Evolutionary conservation across 2,888 invertebrate species (phyloP).

Genomic region (Andrena bucephala): DNA sequence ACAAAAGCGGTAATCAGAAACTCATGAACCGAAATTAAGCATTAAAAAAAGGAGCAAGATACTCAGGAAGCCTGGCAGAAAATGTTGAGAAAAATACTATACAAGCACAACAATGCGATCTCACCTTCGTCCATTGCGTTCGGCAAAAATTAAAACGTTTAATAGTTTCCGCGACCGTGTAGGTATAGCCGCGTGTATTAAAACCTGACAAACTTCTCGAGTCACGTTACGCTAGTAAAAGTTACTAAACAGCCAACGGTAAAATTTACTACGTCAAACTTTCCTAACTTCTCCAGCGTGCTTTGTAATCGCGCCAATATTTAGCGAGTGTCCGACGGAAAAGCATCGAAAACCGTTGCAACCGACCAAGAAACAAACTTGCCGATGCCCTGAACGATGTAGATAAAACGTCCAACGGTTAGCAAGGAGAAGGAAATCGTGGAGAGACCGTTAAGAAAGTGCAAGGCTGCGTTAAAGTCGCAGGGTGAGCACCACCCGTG

Average conservation of each 20-base stretch:
- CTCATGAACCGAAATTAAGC: not conserved
- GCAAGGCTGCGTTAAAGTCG: slow-evolving; percentile 36
- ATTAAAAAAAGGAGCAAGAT: not conserved
- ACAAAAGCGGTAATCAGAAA: not conserved
- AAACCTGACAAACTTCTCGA: slow-evolving; percentile 52
- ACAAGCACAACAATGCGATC: slow-evolving; percentile 12
- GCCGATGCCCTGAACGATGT: slow-evolving; percentile 52
- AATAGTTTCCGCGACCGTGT: slow-evolving; percentile 14
- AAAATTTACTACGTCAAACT: slow-evolving; percentile 47
- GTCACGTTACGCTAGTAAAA: slow-evolving; percentile 39
- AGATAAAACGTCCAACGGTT: slow-evolving; percentile 40
- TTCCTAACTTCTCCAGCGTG: slow-evolving; percentile 38
- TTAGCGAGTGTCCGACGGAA: slow-evolving; percentile 29
- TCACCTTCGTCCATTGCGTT: slow-evolving; percentile 1
- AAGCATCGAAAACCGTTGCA: slow-evolving; percentile 53
- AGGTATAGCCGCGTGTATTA: slow-evolving; percentile 41
- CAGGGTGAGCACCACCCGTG: slow-evolving; percentile 33
- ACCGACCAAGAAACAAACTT: slow-evolving; percentile 39
- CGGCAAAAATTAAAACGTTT: slow-evolving; percentile 41
- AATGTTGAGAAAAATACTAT: not conserved
- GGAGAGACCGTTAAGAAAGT: slow-evolving; percentile 56
- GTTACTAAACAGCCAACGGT: slow-evolving; percentile 43
- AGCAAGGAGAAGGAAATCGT: slow-evolving; percentile 39
- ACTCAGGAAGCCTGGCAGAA: not conserved
- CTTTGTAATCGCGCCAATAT: slow-evolving; percentile 36